A percentile compares a stretch with the other conserved stretches of the same genome.
phyloP scores from a whole-genome alignment of 2,888 invertebrate genomes.

The Hypercompe scribonia region DNA sequence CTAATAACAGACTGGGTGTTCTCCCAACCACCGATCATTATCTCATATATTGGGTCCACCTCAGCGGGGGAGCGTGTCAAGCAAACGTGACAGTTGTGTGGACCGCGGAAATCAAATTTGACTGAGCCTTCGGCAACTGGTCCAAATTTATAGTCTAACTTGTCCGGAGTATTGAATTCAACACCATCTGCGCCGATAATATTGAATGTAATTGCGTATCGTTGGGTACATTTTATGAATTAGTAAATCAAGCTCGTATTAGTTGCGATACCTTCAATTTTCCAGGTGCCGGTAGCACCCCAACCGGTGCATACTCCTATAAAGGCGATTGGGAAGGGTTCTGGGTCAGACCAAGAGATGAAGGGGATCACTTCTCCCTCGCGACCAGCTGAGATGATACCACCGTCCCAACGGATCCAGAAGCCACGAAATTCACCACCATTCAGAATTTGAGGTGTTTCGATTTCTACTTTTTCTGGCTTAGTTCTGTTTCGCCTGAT shows the following conservation, averaged over 20 bases:
- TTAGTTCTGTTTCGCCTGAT: constrained; percentile 92
- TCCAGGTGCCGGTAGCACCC: constrained; percentile 94
- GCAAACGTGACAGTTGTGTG: constrained; percentile 89
- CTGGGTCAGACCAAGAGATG: constrained; percentile 90
- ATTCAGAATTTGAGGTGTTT: constrained; percentile 91
- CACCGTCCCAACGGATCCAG: constrained; percentile 93
- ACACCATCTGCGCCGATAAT: constrained; percentile 82
- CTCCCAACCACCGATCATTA: constrained; percentile 90
- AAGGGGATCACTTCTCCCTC: constrained; percentile 91
- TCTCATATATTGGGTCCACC: constrained; percentile 88
- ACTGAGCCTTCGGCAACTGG: constrained; percentile 84
- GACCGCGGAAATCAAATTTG: constrained; percentile 87
- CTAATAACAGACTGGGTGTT: constrained; percentile 89
- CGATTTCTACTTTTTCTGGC: constrained; percentile 90
- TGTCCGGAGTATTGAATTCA: constrained; percentile 85
- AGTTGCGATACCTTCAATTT: constrained; percentile 89
- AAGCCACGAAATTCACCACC: constrained; percentile 92
- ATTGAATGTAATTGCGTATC: constrained; percentile 60
- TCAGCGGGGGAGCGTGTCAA: constrained; percentile 85
- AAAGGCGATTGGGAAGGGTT: constrained; percentile 90
- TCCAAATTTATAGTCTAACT: constrained; percentile 87
- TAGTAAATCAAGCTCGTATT: constrained; percentile 14
- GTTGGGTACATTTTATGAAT: constrained; percentile 83
- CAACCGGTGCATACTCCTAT: constrained; percentile 95
- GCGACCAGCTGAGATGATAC: constrained; percentile 89